Conservation (phyloP, 2,888 invertebrate genomes). For the Hyposoter didymator region DNA sequence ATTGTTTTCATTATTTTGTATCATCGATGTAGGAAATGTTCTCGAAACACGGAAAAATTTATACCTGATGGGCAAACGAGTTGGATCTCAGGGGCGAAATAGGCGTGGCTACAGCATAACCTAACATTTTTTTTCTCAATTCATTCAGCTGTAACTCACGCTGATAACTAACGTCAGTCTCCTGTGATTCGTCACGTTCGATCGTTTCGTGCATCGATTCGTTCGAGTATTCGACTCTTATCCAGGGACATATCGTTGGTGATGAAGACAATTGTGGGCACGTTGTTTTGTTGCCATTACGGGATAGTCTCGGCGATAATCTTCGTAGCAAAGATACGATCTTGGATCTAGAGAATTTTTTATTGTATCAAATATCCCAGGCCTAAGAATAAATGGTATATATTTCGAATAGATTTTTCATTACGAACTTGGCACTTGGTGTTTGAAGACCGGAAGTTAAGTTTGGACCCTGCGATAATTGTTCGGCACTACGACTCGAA, state of each 20-base stretch:
- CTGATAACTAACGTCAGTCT: constrained; percentile 80
- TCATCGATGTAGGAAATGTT: neutral
- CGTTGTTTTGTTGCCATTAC: constrained; percentile 76
- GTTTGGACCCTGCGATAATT: constrained; percentile 77
- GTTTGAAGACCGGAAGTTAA: constrained; percentile 77
- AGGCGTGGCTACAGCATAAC: constrained; percentile 69
- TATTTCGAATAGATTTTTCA: neutral
- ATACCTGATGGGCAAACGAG: constrained; percentile 75
- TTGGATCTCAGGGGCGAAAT: constrained; percentile 56
- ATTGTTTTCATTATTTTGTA: neutral
- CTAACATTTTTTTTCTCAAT: constrained; percentile 79
- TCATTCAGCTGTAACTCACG: constrained; percentile 81
- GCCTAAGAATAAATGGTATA: neutral
- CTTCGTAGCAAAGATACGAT: constrained; percentile 80
- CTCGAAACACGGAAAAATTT: neutral
- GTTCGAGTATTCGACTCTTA: constrained; percentile 81
- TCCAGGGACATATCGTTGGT: constrained; percentile 81
- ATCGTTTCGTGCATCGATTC: constrained; percentile 75
- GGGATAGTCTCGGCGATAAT: constrained; percentile 80
- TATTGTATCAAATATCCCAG: neutral
- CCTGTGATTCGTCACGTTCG: constrained; percentile 76
- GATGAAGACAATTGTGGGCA: constrained; percentile 76
- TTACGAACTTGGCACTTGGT: constrained; percentile 79
- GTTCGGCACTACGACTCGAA: constrained; percentile 80
- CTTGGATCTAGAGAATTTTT: constrained; percentile 76